Conservation (phyloP, 2,888 invertebrate genomes). For the Oscheius onirici region DNA sequence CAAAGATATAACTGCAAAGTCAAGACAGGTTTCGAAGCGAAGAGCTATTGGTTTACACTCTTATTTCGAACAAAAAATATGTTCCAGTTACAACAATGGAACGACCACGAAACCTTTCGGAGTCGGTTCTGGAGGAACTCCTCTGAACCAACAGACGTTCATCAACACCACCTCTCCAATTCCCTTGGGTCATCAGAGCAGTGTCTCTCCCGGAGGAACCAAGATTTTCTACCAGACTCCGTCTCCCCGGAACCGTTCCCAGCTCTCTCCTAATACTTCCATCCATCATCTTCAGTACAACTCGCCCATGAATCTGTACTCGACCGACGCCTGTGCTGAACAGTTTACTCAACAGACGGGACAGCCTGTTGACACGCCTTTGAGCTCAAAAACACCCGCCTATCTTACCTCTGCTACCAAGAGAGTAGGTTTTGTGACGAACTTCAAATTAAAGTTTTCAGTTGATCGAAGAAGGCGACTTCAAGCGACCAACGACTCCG, state of each 20-base stretch:
- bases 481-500: constrained; percentile 51
- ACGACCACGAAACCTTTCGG: constrained; percentile 38
- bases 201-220: constrained; percentile 33
- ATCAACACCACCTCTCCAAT: constrained; percentile 41
- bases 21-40: too few relatives aligned
- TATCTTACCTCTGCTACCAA: constrained; percentile 50
- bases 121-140: constrained; percentile 45
- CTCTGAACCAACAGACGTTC: constrained; percentile 51
- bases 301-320: constrained; percentile 68
- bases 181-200: constrained; percentile 8
- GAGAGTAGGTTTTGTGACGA: constrained; percentile 35
- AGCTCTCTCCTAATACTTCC: constrained; percentile 61
- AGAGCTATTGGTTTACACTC: too few relatives aligned
- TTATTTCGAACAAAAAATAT: too few relatives aligned
- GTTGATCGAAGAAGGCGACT: constrained; percentile 57
- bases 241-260: constrained; percentile 48
- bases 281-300: constrained; percentile 68
- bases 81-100: constrained; percentile 49
- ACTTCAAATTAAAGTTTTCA: constrained; percentile 27
- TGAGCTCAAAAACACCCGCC: constrained; percentile 40
- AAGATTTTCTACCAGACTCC: constrained; percentile 54
- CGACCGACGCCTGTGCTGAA: constrained; percentile 64
- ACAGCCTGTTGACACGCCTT: constrained; percentile 31
- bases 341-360: constrained; percentile 65
- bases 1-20: too few relatives aligned